These are phyloP conservation scores for Monochamus alternatus DNA, from an alignment of 2,888 invertebrate genomes.

Conservation along the genomic window DNA sequence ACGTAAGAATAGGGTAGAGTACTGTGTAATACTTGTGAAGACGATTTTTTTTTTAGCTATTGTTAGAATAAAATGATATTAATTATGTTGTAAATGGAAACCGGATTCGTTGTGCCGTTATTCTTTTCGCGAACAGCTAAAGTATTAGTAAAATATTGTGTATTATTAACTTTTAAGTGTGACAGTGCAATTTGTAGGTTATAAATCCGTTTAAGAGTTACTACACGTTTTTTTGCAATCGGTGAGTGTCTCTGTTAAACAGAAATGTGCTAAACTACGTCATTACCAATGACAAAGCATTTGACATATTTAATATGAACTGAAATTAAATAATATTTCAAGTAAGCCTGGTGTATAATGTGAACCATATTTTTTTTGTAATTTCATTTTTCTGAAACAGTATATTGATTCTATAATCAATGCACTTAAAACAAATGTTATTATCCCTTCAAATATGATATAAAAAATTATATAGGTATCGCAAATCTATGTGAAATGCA, in stretches of 20 bases:
- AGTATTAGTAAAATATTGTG: slow-evolving; percentile 9
- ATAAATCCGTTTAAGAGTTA: slow-evolving; percentile 44
- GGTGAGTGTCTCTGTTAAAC: slow-evolving; percentile 43
- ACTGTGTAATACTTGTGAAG: slow-evolving; percentile 25
- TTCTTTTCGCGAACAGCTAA: slow-evolving; percentile 30
- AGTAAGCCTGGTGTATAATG: too few relatives aligned
- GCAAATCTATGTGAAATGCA: too few relatives aligned
- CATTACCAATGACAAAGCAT: neutral
- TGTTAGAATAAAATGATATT: slow-evolving; percentile 30
- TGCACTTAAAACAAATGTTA: too few relatives aligned
- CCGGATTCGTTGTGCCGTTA: slow-evolving; percentile 31
- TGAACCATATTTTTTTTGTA: too few relatives aligned
- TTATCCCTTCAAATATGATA: too few relatives aligned
- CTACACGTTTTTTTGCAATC: slow-evolving; percentile 44
- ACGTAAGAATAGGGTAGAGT: slow-evolving; percentile 14
- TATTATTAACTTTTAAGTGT: slow-evolving; percentile 35
- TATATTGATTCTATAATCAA: too few relatives aligned
- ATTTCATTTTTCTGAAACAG: too few relatives aligned
- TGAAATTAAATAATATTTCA: neutral
- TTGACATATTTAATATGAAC: neutral
- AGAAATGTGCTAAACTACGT: slow-evolving; percentile 11
- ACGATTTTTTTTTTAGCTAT: slow-evolving; percentile 22
- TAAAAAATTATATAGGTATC: too few relatives aligned
- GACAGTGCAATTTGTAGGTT: slow-evolving; percentile 55
- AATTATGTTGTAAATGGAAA: slow-evolving; percentile 32